Evolutionary conservation across 2,113 vertebrate species (phyloP).

Genomic region (Corythoichthys haematopterus): DNA sequence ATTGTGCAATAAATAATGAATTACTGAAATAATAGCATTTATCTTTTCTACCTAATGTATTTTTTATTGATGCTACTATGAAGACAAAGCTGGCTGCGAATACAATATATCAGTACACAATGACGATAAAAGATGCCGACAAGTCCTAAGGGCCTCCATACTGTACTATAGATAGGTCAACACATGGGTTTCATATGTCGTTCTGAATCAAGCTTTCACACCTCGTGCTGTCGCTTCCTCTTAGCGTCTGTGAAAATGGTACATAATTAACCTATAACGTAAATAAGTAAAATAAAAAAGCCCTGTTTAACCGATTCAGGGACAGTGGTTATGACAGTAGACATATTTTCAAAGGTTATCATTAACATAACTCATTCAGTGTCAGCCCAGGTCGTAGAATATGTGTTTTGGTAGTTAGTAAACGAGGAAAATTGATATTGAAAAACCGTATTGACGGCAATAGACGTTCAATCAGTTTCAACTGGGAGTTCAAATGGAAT

Average conservation of each 20-base stretch:
- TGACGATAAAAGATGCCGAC: background rate
- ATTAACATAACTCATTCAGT: too few species aligned
- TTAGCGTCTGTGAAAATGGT: slow-evolving; percentile 23
- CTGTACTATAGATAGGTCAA: slow-evolving; percentile 3
- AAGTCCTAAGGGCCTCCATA: background rate
- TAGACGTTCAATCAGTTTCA: too few species aligned
- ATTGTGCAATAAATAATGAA: too few species aligned
- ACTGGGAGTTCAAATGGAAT: too few species aligned
- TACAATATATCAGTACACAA: background rate
- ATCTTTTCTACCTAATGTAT: too few species aligned
- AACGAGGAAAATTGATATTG: too few species aligned
- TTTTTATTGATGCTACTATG: background rate
- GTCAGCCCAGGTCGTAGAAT: too few species aligned
- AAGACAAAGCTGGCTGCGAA: background rate
- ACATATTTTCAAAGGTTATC: too few species aligned
- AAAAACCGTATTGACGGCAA: too few species aligned
- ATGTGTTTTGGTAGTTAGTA: too few species aligned
- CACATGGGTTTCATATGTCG: slow-evolving; percentile 1
- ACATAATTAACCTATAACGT: slow-evolving; percentile 30
- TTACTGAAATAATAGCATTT: too few species aligned
- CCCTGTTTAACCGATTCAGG: background rate
- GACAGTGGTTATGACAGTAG: too few species aligned
- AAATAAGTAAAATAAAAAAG: background rate
- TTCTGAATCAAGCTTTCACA: slow-evolving; percentile 13
- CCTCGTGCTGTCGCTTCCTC: slow-evolving; percentile 30